phyloP scores from a whole-genome alignment of 1,140 invertebrate genomes.

The Drosophila watanabei region DNA sequence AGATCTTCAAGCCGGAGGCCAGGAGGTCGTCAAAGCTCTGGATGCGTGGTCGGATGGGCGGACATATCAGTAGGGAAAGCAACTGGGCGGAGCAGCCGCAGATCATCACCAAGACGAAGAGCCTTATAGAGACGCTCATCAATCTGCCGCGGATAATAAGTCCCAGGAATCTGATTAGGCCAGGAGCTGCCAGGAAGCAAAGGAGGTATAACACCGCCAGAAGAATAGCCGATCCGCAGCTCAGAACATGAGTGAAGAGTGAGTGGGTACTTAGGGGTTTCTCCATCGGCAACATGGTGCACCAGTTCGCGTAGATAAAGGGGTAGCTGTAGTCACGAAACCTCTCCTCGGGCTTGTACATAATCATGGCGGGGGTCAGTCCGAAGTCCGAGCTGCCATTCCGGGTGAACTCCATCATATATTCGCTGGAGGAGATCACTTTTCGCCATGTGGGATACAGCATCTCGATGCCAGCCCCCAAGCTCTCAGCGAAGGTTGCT shows the following conservation, averaged over 20 bases:
- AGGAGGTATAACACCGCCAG: slow-evolving; percentile 6
- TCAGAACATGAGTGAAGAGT: slow-evolving; percentile 29
- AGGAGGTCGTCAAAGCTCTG: slow-evolving; percentile 55
- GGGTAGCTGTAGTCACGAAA: slow-evolving; percentile 53
- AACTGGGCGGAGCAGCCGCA: slow-evolving; percentile 48
- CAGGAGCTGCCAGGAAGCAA: not conserved
- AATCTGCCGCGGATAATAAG: not conserved
- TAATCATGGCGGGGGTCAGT: slow-evolving; percentile 2
- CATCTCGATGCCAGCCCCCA: slow-evolving; percentile 7
- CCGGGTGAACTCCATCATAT: slow-evolving; percentile 45
- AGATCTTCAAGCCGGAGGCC: slow-evolving; percentile 49
- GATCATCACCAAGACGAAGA: slow-evolving; percentile 19
- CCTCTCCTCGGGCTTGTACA: not conserved
- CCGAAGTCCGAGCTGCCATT: slow-evolving; percentile 59
- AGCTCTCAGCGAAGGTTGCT: slow-evolving; percentile 19
- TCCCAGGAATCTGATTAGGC: not conserved
- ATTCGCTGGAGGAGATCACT: not conserved
- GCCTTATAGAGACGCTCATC: not conserved
- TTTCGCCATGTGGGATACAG: slow-evolving; percentile 20
- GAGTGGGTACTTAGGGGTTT: slow-evolving; percentile 1
- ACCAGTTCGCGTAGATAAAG: slow-evolving; percentile 37
- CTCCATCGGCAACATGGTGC: slow-evolving; percentile 60
- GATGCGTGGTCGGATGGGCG: slow-evolving; percentile 22
- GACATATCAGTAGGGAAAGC: slow-evolving; percentile 29
- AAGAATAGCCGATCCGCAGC: not conserved